Conservation (phyloP, 1,140 invertebrate genomes). For the Musca vetustissima region DNA sequence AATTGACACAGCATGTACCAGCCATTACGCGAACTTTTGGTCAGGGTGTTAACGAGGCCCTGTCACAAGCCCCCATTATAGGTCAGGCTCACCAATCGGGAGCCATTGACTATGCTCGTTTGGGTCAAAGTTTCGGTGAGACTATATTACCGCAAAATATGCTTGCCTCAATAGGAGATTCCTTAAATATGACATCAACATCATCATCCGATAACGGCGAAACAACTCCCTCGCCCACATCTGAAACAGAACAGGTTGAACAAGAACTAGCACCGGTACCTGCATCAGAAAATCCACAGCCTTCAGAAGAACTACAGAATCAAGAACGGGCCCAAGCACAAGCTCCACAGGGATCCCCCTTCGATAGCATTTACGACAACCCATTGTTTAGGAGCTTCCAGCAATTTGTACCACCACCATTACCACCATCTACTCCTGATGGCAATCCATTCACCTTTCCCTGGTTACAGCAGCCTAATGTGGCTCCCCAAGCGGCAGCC, state of each 20-base stretch:
- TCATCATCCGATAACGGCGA: too few species aligned
- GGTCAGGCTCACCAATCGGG: constrained; percentile 1
- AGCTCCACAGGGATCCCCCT: neutral
- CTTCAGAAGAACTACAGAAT: neutral
- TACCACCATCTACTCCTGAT: neutral
- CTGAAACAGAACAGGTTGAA: constrained; percentile 12
- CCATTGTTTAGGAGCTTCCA: too few species aligned
- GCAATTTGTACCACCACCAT: constrained; percentile 6
- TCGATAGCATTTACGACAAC: neutral
- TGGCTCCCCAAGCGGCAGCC: constrained; percentile 25
- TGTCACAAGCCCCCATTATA: neutral
- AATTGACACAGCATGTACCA: neutral
- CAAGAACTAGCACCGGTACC: neutral
- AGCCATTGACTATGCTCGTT: neutral
- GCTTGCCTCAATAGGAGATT: neutral
- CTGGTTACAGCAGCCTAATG: neutral
- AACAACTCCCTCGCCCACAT: neutral
- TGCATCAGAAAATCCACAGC: neutral
- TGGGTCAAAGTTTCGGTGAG: constrained; percentile 3
- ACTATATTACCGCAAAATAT: neutral
- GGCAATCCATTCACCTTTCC: neutral
- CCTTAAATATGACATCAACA: too few species aligned
- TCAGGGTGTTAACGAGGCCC: neutral
- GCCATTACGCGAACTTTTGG: constrained; percentile 8
- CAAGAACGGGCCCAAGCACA: too few species aligned